Base-by-base conservation (phyloP, 2,888 invertebrate species). In the Sipha maydis region DNA sequence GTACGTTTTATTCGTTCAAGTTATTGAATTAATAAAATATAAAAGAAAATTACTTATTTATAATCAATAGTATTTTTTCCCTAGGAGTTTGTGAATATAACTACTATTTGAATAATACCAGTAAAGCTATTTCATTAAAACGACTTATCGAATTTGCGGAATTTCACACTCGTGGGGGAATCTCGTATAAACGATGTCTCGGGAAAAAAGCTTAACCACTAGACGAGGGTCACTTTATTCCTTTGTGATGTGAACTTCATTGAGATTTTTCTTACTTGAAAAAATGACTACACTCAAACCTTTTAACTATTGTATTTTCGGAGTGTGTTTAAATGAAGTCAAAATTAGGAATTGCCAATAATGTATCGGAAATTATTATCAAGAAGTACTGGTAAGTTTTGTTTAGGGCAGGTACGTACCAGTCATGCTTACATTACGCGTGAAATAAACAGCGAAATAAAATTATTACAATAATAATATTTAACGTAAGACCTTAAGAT, bases 71-170 rank as follows among this genome's bases (percentile, higher is more conserved):
- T 85, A 77, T 85, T 76, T 61, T 67, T 11, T 69, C 69, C 67
- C 83, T 3, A 28, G 3, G 14, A 76, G 41, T 41, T 21, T 8
- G 56, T 9, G 73, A 75, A 56, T 73, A 73, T 56, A 61, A 61
- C 56, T 84, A 67, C 41, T 48, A 28, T 85, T 85, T 67, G 31
- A 85, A 76, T 85, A 41, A 69, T 84, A 61, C 61, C 76, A 85
- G 61, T 41, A 25, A 31, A 76, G 76, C 61, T 76, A 77, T 85
- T 76, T 85, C 84, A 85, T 85, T 76, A 85, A 85, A 85, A 77
- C 84, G 84, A 85, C 67, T 48, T 85, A 48, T 34, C 84, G 67
- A 85, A 76, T 76, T 76, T 25, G 61, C 3, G 67, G 67, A 77
- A 85, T 85, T 85, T 76, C 76, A 85, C 84, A 85, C 84, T 48